phyloP scores from a whole-genome alignment of 2,113 vertebrate species.

The Zeus faber region DNA sequence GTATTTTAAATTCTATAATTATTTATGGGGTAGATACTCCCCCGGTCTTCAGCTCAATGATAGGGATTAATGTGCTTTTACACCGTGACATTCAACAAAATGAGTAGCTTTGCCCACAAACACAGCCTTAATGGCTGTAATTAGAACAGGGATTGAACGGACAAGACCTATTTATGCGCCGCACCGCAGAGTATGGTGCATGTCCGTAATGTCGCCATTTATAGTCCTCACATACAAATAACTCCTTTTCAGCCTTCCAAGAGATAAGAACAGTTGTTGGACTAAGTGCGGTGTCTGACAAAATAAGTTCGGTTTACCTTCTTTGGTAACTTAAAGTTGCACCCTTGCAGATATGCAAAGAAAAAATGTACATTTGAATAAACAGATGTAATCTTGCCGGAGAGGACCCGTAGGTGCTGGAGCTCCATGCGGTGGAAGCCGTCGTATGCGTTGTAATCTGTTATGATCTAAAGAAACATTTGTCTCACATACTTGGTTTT shows the following conservation, averaged over 20 bases:
- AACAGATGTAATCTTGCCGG: too few species aligned
- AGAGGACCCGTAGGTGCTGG: too few species aligned
- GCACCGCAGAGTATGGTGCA: conserved; percentile 28
- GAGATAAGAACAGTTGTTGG: too few species aligned
- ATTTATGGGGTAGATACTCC: conserved; percentile 19
- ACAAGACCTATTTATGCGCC: conserved; percentile 16
- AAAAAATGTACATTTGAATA: too few species aligned
- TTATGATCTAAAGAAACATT: conserved; percentile 18
- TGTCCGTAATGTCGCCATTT: conserved; percentile 28
- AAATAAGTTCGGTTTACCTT: too few species aligned
- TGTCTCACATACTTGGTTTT: conserved; percentile 19
- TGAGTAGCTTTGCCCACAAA: conserved; percentile 22
- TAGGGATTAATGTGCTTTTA: conserved; percentile 32
- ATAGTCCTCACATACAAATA: conserved; percentile 40
- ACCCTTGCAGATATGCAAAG: too few species aligned
- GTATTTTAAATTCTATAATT: conserved; percentile 12
- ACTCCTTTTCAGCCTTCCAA: conserved; percentile 45
- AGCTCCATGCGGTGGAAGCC: conserved; percentile 23
- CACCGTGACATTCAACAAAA: conserved; percentile 43
- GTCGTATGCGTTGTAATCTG: conserved; percentile 21
- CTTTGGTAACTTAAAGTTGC: too few species aligned
- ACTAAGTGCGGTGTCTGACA: too few species aligned
- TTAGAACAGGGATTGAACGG: conserved; percentile 31
- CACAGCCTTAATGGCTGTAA: conserved; percentile 23
- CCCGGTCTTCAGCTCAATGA: conserved; percentile 21